These are phyloP conservation scores for Glyphotaelius pellucidus DNA, from an alignment of 2,888 invertebrate genomes.

Conservation along the genomic window DNA sequence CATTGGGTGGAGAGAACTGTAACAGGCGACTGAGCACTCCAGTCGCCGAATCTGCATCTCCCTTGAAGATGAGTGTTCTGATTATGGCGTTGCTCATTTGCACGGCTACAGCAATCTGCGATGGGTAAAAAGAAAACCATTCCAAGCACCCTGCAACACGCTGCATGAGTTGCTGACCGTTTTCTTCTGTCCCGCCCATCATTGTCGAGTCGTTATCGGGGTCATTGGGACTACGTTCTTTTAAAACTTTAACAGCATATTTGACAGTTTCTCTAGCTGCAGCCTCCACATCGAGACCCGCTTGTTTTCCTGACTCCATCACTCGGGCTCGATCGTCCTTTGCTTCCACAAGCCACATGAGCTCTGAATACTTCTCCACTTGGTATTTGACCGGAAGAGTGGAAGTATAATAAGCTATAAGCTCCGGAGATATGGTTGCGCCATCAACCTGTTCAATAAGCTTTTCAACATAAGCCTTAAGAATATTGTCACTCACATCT, in stretches of 20 bases:
- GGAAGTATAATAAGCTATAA: constrained; percentile 92
- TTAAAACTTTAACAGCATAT: constrained; percentile 76
- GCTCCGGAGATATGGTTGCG: constrained; percentile 82
- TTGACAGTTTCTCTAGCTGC: constrained; percentile 92
- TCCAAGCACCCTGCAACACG: constrained; percentile 82
- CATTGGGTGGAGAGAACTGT: constrained; percentile 72
- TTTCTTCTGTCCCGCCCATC: constrained; percentile 71
- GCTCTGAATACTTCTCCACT: constrained; percentile 81
- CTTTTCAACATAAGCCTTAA: constrained; percentile 84
- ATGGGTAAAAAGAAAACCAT: constrained; percentile 89
- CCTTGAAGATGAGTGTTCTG: constrained; percentile 87
- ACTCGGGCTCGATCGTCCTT: constrained; percentile 82
- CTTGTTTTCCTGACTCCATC: constrained; percentile 83
- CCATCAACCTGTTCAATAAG: constrained; percentile 80
- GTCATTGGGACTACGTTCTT: constrained; percentile 43
- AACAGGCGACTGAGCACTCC: constrained; percentile 79
- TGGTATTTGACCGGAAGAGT: constrained; percentile 81
- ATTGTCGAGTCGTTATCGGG: constrained; percentile 85
- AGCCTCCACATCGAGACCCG: constrained; percentile 88
- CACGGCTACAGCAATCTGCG: constrained; percentile 88
- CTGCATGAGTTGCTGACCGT: constrained; percentile 69
- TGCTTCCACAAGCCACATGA: constrained; percentile 82
- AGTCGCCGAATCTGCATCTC: constrained; percentile 90
- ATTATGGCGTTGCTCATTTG: constrained; percentile 94
- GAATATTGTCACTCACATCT: constrained; percentile 84